These are phyloP conservation scores for Petrosia ficiformis DNA, from an alignment of 37 sponge, comb jelly and placozoan species.

Conservation along the genomic window DNA sequence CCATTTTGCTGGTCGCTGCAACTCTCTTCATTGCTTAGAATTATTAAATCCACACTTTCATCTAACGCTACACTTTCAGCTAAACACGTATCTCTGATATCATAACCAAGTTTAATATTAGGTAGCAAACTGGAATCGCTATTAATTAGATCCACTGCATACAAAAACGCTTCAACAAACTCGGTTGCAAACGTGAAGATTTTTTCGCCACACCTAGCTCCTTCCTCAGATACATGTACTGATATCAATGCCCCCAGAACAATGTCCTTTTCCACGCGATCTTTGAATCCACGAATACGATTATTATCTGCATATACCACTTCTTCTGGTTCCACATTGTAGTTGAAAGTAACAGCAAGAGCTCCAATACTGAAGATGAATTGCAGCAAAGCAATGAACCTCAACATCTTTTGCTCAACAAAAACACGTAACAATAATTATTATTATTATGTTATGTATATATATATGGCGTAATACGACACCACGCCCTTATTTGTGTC, in stretches of 20 bases:
- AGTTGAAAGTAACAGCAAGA: no score
- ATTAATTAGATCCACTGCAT: slow-evolving; percentile 67
- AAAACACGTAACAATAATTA: no score
- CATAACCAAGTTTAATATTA: slow-evolving; percentile 56
- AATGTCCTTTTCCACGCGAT: background rate
- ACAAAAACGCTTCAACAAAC: slow-evolving; percentile 73
- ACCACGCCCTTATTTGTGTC: no score
- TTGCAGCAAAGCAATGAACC: no score
- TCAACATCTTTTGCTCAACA: no score
- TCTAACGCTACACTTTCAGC: slow-evolving; percentile 45
- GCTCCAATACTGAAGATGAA: no score
- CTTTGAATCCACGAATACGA: background rate
- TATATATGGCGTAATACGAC: no score
- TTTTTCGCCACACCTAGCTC: background rate
- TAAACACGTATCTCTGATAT: slow-evolving; percentile 75
- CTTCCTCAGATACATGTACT: background rate
- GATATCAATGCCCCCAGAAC: background rate
- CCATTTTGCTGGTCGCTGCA: background rate
- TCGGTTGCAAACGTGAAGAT: slow-evolving; percentile 2
- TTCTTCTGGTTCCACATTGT: background rate
- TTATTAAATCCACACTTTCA: slow-evolving; percentile 52
- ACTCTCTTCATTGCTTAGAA: slow-evolving; percentile 18
- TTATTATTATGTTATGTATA: no score
- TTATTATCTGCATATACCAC: slow-evolving; percentile 4
- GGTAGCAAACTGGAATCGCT: slow-evolving; percentile 36